Evolutionary conservation across 2,888 invertebrate genomes (phyloP).

Genomic region (Germaria angustata): DNA sequence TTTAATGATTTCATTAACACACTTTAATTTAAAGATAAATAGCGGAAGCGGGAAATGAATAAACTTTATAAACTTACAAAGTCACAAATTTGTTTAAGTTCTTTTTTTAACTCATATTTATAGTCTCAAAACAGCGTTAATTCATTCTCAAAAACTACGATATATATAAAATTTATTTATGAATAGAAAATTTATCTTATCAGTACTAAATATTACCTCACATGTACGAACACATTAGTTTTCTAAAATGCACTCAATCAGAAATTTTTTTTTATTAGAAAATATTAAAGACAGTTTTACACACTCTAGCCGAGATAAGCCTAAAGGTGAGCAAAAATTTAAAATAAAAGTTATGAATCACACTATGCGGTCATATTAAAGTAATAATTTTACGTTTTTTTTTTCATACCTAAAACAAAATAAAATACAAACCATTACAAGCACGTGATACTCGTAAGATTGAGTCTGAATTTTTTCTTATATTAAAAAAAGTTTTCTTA

Average conservation of each 20-base stretch:
- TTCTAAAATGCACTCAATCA: not conserved
- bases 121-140: too few relatives aligned
- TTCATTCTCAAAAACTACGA: too few relatives aligned
- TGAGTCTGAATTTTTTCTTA: not conserved
- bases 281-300: slow-evolving; percentile 9
- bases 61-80: too few relatives aligned
- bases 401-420: slow-evolving; percentile 5
- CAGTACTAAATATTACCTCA: slow-evolving; percentile 43
- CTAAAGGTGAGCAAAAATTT: slow-evolving; percentile 39
- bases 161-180: too few relatives aligned
- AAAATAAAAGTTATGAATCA: slow-evolving; percentile 60
- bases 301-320: slow-evolving; percentile 62
- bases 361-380: slow-evolving; percentile 57
- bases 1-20: too few relatives aligned
- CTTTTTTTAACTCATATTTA: too few relatives aligned
- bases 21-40: too few relatives aligned
- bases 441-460: slow-evolving; percentile 46
- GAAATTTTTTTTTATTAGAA: not conserved
- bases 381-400: not conserved
- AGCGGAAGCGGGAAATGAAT: too few relatives aligned
- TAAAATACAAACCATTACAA: slow-evolving; percentile 33
- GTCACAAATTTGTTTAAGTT: too few relatives aligned
- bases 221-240: slow-evolving; percentile 1
- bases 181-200: too few relatives aligned
- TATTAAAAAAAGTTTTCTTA: slow-evolving; percentile 28